phyloP scores from a whole-genome alignment of 2,797 vertebrate genomes.

The Myotis pilosus region DNA sequence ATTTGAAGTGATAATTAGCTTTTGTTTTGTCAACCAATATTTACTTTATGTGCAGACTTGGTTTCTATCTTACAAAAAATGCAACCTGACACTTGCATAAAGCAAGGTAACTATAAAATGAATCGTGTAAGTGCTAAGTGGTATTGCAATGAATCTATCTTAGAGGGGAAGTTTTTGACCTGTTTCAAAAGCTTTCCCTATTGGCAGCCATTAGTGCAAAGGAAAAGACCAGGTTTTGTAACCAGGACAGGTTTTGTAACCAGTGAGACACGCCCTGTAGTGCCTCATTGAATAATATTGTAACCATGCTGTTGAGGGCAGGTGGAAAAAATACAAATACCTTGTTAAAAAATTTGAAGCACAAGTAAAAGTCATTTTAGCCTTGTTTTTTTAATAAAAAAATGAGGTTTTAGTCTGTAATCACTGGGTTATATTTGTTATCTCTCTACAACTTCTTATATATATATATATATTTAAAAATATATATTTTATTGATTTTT shows the following conservation, averaged over 20 bases:
- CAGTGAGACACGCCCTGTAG: neutral
- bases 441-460: neutral
- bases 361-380: constrained; percentile 11
- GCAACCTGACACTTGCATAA: neutral
- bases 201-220: neutral
- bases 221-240: constrained; percentile 50
- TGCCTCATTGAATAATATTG: constrained; percentile 17
- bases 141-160: neutral
- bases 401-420: neutral
- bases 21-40: neutral
- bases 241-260: constrained; percentile 1
- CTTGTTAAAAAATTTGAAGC: constrained; percentile 5
- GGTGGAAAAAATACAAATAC: constrained; percentile 1
- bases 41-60: neutral
- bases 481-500: no score
- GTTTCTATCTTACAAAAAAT: neutral
- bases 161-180: neutral
- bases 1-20: constrained; percentile 6
- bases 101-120: neutral
- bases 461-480: neutral
- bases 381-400: neutral
- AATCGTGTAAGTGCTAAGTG: neutral
- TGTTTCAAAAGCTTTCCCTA: neutral
- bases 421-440: neutral
- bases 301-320: neutral